Evolutionary conservation across 1,140 invertebrate genomes (phyloP).

Genomic region (Paralvinella palmiformis): DNA sequence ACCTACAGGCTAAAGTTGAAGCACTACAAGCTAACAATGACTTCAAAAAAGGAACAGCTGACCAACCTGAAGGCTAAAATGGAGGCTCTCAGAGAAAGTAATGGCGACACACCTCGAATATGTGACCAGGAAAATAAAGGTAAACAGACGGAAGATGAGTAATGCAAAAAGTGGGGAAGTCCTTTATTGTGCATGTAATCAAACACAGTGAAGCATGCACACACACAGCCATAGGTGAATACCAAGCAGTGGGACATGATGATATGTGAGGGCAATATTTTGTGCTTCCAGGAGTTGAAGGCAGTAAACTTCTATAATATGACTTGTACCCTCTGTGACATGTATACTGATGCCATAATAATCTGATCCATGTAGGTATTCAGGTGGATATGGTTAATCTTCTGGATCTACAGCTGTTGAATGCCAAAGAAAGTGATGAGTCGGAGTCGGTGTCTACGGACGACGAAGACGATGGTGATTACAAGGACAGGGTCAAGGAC

Average conservation of each 20-base stretch:
- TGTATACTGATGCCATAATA: neutral
- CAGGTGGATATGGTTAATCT: conserved; percentile 21
- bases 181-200: too few relatives aligned
- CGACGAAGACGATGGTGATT: neutral
- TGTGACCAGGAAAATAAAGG: neutral
- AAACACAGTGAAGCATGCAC: too few relatives aligned
- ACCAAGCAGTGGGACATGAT: too few relatives aligned
- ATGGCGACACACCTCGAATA: neutral
- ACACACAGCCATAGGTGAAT: too few relatives aligned
- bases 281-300: too few relatives aligned
- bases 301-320: too few relatives aligned
- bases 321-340: too few relatives aligned
- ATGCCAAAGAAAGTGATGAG: neutral
- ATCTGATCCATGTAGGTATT: neutral
- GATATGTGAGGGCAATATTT: too few relatives aligned
- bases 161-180: too few relatives aligned
- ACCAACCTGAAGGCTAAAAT: conserved; percentile 17
- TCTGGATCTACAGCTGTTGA: conserved; percentile 14
- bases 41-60: conserved; percentile 18
- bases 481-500: neutral
- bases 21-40: conserved; percentile 16
- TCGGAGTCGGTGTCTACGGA: neutral
- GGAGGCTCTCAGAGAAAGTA: conserved; percentile 1
- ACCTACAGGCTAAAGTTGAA: conserved; percentile 34
- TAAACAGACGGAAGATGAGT: neutral